phyloP scores from a whole-genome alignment of 1,140 invertebrate genomes.

The Drosophila bipectinata region DNA sequence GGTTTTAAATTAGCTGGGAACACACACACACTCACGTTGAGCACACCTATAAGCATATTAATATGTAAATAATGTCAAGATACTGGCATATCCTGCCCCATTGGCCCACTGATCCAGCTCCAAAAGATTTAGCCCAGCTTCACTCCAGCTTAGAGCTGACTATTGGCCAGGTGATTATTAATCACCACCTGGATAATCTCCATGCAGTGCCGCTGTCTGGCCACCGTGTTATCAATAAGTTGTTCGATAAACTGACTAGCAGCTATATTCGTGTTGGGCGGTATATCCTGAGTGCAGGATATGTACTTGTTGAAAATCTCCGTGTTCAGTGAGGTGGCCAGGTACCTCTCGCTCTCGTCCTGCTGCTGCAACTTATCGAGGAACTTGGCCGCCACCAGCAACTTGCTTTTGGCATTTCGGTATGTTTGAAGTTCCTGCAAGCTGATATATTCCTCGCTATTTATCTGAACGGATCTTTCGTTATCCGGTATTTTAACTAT shows the following conservation, averaged over 20 bases:
- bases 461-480: constrained; percentile 54
- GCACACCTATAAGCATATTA: constrained; percentile 38
- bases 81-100: constrained; percentile 6
- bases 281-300: constrained; percentile 79
- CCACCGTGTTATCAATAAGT: constrained; percentile 75
- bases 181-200: constrained; percentile 75
- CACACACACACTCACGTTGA: constrained; percentile 37
- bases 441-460: constrained; percentile 67
- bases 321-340: constrained; percentile 77
- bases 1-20: constrained; percentile 26
- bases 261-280: constrained; percentile 73
- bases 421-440: constrained; percentile 74
- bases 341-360: constrained; percentile 68
- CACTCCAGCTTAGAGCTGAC: constrained; percentile 56
- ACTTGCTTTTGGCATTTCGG: constrained; percentile 68
- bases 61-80: constrained; percentile 10
- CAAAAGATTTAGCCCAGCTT: neutral
- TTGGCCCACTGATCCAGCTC: constrained; percentile 25
- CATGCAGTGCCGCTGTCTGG: constrained; percentile 76
- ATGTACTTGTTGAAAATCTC: constrained; percentile 82
- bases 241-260: constrained; percentile 78
- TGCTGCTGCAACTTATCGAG: constrained; percentile 70
- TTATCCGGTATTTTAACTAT: constrained; percentile 43
- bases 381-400: constrained; percentile 64
- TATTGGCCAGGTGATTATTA: constrained; percentile 73